phyloP scores from a whole-genome alignment of 2,113 vertebrate genomes.

The Pitta sordida region DNA sequence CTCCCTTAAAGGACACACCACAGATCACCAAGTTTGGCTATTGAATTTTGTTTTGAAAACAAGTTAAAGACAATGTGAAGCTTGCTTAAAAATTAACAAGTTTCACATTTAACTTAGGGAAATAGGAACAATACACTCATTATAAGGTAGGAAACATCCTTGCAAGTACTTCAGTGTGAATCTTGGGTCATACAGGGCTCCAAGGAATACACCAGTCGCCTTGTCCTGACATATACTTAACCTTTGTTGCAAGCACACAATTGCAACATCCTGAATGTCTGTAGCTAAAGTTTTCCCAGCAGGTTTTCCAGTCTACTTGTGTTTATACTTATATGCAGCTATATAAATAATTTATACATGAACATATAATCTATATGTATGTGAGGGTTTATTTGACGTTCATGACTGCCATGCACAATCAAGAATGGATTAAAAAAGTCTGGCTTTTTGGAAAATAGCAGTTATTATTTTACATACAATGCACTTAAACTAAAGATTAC shows the following conservation, averaged over 20 bases:
- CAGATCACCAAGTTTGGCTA: background rate
- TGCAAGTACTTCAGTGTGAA: background rate
- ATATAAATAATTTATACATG: background rate
- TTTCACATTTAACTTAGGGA: background rate
- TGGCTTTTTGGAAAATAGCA: background rate
- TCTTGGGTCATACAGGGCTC: background rate
- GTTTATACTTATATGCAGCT: background rate
- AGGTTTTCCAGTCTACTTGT: background rate
- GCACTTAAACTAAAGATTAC: background rate
- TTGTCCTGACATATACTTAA: slow-evolving; percentile 33
- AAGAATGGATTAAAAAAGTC: background rate
- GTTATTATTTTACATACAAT: background rate
- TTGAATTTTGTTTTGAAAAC: slow-evolving; percentile 6
- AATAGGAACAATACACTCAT: background rate
- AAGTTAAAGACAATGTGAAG: background rate
- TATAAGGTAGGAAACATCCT: slow-evolving; percentile 23
- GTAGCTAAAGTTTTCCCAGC: slow-evolving; percentile 1
- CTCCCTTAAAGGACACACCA: background rate
- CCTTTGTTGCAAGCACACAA: background rate
- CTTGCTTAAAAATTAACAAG: background rate
- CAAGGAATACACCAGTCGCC: background rate
- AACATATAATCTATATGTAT: background rate
- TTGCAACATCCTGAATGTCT: slow-evolving; percentile 3
- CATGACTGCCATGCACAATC: background rate
- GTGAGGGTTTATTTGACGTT: background rate